Percentiles rank a stretch among this genome's conserved stretches.
Conservation (phyloP, 2,113 vertebrate genomes). For the Ptychochromis oligacanthus region DNA sequence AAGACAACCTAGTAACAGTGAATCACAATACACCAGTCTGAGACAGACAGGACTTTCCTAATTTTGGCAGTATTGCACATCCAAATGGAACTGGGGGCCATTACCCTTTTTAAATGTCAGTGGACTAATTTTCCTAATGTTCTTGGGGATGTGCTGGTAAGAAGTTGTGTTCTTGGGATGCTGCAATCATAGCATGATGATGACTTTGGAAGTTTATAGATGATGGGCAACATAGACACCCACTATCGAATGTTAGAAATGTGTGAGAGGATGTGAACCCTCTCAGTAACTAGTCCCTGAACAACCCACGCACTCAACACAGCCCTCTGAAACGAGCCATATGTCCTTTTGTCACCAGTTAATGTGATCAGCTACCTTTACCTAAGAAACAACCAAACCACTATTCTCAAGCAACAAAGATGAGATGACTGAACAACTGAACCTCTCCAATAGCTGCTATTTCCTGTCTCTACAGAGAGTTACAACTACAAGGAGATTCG, state of each 20-base stretch:
- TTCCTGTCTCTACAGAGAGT: constrained; percentile 75
- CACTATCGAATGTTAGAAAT: too few species aligned
- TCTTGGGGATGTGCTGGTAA: neutral
- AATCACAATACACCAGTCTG: accelerated
- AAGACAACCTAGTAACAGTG: neutral
- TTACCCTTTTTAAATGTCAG: neutral
- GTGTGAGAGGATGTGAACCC: neutral
- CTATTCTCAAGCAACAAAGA: neutral
- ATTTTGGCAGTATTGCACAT: neutral
- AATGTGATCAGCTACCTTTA: accelerated
- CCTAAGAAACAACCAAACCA: too few species aligned
- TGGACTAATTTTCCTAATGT: accelerated
- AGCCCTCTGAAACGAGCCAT: accelerated
- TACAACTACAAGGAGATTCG: constrained; percentile 92
- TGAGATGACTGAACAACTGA: neutral
- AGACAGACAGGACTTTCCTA: neutral
- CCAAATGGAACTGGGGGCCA: neutral
- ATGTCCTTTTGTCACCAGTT: neutral
- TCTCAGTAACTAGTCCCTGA: neutral
- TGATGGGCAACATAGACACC: too few species aligned
- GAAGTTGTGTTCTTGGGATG: too few species aligned
- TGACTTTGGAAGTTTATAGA: too few species aligned
- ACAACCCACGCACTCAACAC: neutral
- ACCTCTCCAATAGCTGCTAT: neutral
- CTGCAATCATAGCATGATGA: too few species aligned